Percentiles rank a stretch among this genome's conserved stretches.
Conservation (phyloP, 1,140 invertebrate genomes). For the Drosophila mayri region DNA sequence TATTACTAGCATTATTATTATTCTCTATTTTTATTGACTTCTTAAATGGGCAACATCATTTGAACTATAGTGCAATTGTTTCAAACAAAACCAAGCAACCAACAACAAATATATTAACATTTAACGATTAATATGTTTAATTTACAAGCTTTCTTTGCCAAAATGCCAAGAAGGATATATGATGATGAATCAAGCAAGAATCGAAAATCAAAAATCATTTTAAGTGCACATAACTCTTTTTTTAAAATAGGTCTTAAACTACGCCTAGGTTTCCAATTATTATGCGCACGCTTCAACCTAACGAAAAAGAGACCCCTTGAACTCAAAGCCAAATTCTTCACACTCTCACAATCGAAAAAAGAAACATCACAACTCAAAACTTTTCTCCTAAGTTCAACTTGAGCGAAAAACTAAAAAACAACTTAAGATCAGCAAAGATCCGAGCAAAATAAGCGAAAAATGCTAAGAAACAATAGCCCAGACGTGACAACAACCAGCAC, state of each 20-base stretch:
- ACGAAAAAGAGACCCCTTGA: background rate
- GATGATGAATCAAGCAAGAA: conserved; percentile 54
- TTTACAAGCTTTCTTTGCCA: conserved; percentile 76
- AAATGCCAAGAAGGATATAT: conserved; percentile 66
- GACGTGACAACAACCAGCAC: conserved; percentile 52
- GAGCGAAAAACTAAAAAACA: conserved; percentile 53
- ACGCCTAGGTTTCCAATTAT: conserved; percentile 58
- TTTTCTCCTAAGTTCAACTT: conserved; percentile 65
- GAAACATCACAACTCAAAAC: conserved; percentile 47
- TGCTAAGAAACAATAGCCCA: conserved; percentile 79
- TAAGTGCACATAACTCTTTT: conserved; percentile 75
- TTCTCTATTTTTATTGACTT: conserved; percentile 49
- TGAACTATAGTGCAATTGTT: conserved; percentile 84
- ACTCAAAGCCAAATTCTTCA: conserved; percentile 41
- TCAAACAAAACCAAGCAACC: conserved; percentile 74
- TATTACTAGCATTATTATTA: conserved; percentile 65
- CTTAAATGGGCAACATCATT: conserved; percentile 77
- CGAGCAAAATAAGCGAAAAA: conserved; percentile 53
- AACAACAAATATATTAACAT: conserved; percentile 65
- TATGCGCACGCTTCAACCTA: conserved; percentile 46
- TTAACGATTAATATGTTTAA: conserved; percentile 71
- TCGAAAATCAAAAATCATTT: conserved; percentile 81
- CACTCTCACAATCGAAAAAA: conserved; percentile 24
- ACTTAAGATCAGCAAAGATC: conserved; percentile 65
- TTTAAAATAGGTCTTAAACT: conserved; percentile 58